Base-by-base conservation (phyloP, 2,113 vertebrate genomes). In the Sorex araneus region DNA sequence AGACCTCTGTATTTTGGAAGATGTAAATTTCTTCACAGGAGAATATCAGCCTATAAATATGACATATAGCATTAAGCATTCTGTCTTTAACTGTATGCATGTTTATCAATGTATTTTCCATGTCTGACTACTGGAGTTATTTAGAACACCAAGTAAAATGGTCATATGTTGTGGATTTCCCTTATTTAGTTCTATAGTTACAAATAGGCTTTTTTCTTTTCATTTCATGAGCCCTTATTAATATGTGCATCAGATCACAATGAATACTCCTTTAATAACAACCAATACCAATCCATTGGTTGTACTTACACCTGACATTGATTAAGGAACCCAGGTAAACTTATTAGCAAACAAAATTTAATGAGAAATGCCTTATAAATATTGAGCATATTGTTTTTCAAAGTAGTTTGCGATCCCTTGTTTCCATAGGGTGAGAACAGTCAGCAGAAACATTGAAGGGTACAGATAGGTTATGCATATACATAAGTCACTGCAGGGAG, bases 281-380 rank as follows among this genome's bases (percentile, higher is more conserved):
- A 95, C 76, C 79, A 93, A 90, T 92, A 86, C 57, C 95, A 96
- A 94, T 86, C 9, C 15, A 80, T 76, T 76, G 84, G 74, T 23
- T 30, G 28, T 87, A 28, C 50, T 84, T 91, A 95, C 21, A 85
- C 21, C 75, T 94, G 87, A 28, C 30, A 32, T 32, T 94, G 90
- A 40, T 32, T 80, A 91, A 82, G 54, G 86, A 81, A 83, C 28
- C n/a, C 21, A 77, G 11, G 83, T 67, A 92, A 85, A 94, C 18
- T 93, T 90, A 71, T 95, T 95, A 92, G 91, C 75, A 94, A 92
- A 75, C 50, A 93, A 96, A 93, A 79, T 57, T 9, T 3, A 34
- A 83, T 94, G 67, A 95, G 82, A 4, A 92, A 66, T 57, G 32
- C 79, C 8, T 45, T 88, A n/a, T n/a, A 92, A 90, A 85, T 70